phyloP scores from a whole-genome alignment of 1,140 invertebrate species.

The Zaprionus camerounensis region DNA sequence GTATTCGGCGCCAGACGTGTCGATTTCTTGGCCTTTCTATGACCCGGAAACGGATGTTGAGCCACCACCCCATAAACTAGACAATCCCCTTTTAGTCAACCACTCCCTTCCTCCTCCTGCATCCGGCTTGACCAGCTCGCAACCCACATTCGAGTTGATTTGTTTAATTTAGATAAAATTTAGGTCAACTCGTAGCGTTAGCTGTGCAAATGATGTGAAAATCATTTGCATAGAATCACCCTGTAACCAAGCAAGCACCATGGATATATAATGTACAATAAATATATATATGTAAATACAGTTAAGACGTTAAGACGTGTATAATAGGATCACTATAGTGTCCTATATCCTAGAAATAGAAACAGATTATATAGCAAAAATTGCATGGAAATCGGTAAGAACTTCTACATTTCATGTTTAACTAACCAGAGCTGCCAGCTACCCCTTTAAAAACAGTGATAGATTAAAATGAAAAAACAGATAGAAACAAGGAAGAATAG shows the following conservation, averaged over 20 bases:
- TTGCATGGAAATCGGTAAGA: too few species aligned
- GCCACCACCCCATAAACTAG: not conserved
- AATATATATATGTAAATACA: not conserved
- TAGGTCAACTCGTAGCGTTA: not conserved
- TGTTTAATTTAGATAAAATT: conserved; percentile 29
- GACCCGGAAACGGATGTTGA: conserved; percentile 2
- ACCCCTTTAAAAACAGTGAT: too few species aligned
- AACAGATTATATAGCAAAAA: too few species aligned
- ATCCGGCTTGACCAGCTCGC: not conserved
- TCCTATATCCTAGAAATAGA: too few species aligned
- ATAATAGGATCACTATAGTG: too few species aligned
- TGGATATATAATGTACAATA: not conserved
- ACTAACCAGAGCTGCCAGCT: too few species aligned
- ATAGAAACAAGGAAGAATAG: too few species aligned
- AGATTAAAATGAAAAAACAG: too few species aligned
- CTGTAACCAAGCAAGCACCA: not conserved
- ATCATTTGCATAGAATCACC: conserved; percentile 1
- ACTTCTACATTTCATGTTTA: too few species aligned
- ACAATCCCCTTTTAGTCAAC: not conserved
- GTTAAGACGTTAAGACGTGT: not conserved
- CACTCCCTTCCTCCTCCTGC: not conserved
- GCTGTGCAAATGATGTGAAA: conserved; percentile 12
- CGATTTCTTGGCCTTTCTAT: conserved; percentile 8
- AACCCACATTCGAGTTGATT: conserved; percentile 6
- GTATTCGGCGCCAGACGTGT: conserved; percentile 3